Percentiles rank a stretch among this genome's conserved stretches.
These are phyloP conservation scores for Hippolais icterina DNA, from an alignment of 2,113 vertebrate genomes.

Conservation along the genomic window DNA sequence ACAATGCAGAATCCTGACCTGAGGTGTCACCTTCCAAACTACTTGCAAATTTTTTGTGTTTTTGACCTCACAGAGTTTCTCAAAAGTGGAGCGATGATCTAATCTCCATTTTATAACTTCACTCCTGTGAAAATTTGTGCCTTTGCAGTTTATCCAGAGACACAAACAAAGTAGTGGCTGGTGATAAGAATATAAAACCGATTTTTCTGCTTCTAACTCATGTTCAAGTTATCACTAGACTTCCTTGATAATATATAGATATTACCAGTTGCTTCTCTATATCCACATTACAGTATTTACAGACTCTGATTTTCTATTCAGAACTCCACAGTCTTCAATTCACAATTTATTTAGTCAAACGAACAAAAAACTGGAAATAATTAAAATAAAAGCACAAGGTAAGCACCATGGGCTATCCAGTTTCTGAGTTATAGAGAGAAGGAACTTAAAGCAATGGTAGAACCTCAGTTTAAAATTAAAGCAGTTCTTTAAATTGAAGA, in stretches of 20 bases:
- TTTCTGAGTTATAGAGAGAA: background rate
- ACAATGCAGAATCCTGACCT: background rate
- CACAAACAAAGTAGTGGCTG: background rate
- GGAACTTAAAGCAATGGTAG: background rate
- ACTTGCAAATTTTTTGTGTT: background rate
- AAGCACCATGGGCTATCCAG: rapidly evolving
- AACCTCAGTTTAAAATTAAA: background rate
- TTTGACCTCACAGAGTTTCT: background rate
- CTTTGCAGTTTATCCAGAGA: background rate
- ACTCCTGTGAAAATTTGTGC: background rate
- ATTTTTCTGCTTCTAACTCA: background rate
- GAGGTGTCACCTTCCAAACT: background rate
- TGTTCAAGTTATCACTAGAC: background rate
- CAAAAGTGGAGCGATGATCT: background rate
- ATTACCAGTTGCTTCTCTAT: background rate
- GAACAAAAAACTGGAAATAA: background rate
- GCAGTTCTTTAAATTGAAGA: background rate
- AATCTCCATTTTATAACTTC: background rate
- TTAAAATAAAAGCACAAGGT: background rate
- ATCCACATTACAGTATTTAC: background rate
- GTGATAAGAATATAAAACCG: background rate
- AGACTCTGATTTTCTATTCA: background rate
- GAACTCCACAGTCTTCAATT: background rate
- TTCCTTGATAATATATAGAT: background rate
- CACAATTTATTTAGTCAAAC: background rate